Evolutionary conservation across 2,797 vertebrate genomes (phyloP).

Genomic region (Acrocephalus scirpaceus): DNA sequence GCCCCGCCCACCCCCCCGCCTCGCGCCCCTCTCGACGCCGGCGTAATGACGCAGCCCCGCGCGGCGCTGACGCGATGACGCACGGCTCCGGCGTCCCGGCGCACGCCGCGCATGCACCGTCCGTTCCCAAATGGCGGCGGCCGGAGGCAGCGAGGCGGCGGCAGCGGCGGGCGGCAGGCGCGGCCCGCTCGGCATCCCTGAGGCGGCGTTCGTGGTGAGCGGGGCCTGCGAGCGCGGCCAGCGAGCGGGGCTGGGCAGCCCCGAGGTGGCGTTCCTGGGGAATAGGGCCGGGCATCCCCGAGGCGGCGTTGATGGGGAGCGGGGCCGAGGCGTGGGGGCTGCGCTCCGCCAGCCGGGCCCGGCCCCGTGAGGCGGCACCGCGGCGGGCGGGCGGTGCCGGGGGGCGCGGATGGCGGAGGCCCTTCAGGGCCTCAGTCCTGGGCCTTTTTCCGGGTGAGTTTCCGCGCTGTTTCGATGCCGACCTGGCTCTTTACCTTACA

Average conservation of each 20-base stretch:
- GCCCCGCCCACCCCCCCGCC: no score
- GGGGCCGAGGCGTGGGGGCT: no score
- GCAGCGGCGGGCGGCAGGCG: slow-evolving; percentile 77
- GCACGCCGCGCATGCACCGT: neutral
- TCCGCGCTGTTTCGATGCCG: rapidly evolving
- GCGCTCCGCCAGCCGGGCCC: neutral
- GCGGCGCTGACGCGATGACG: neutral
- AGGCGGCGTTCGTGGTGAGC: slow-evolving; percentile 93
- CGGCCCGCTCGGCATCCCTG: slow-evolving; percentile 90
- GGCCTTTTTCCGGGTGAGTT: rapidly evolving
- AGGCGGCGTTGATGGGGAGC: slow-evolving; percentile 63
- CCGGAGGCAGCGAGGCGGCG: slow-evolving; percentile 81
- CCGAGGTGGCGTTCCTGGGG: slow-evolving; percentile 65
- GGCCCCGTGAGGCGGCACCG: neutral
- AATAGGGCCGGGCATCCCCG: neutral
- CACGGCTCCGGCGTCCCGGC: rapidly evolving
- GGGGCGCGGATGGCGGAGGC: no score
- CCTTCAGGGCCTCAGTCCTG: neutral
- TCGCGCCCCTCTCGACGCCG: no score
- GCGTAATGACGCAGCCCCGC: neutral
- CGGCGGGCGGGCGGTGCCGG: neutral
- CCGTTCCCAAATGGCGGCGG: slow-evolving; percentile 82
- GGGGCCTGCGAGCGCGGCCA: neutral
- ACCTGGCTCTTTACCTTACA: rapidly evolving
- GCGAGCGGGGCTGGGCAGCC: neutral